Evolutionary conservation across 2,113 vertebrate species (phyloP).

Genomic region (Chaetodon auriga): DNA sequence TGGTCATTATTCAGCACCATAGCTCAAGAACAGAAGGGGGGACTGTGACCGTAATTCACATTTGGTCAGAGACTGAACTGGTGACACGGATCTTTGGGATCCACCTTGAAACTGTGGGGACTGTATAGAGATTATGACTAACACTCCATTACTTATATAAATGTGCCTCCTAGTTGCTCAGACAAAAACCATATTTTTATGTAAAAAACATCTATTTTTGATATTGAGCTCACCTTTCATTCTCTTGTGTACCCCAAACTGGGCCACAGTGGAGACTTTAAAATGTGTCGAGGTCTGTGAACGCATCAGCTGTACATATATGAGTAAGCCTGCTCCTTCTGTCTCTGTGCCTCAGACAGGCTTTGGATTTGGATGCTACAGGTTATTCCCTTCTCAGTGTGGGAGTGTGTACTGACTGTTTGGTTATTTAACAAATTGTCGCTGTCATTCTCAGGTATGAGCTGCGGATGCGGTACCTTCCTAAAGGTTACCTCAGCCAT

Average conservation of each 20-base stretch:
- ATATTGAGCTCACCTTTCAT: neutral
- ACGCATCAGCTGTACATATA: slow-evolving; percentile 10
- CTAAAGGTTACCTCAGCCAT: slow-evolving; percentile 97
- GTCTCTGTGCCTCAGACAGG: slow-evolving; percentile 6
- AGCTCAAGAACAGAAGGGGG: too few relatives aligned
- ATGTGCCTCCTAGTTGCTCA: neutral
- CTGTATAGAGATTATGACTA: neutral
- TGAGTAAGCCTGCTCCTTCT: slow-evolving; percentile 28
- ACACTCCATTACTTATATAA: neutral
- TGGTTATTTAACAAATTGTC: slow-evolving; percentile 4
- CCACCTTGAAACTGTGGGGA: too few relatives aligned
- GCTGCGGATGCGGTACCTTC: slow-evolving; percentile 96
- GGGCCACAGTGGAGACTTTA: neutral
- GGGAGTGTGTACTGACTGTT: neutral
- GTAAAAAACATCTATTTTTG: neutral
- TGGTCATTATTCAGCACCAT: too few relatives aligned
- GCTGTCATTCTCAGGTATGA: slow-evolving; percentile 89
- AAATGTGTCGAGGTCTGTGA: slow-evolving; percentile 9
- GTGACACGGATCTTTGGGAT: too few relatives aligned
- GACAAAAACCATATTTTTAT: neutral
- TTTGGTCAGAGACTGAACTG: too few relatives aligned
- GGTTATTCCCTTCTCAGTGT: slow-evolving; percentile 1
- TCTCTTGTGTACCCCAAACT: neutral
- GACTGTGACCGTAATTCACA: too few relatives aligned
- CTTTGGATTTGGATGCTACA: slow-evolving; percentile 1